Conservation (phyloP, 2,797 vertebrate species). For the Coregonus sp. region DNA sequence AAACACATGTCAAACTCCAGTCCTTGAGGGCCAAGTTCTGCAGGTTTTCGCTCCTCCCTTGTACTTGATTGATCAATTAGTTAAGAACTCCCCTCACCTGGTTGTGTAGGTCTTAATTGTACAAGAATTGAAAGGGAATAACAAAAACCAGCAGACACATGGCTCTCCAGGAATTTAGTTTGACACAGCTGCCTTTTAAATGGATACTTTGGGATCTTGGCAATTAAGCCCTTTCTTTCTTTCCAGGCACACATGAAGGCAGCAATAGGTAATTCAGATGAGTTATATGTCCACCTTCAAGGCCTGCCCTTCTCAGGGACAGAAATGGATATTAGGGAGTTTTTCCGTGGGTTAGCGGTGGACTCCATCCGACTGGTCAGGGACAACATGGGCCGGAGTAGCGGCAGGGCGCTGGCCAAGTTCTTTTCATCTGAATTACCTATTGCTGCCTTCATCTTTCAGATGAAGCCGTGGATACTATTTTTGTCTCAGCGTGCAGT, state of each 20-base stretch:
- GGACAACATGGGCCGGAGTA: conserved; percentile 89
- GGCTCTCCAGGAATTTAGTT: not conserved
- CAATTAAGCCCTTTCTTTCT: not conserved
- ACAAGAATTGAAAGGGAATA: not conserved
- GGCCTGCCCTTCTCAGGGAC: conserved; percentile 91
- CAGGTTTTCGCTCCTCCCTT: not conserved
- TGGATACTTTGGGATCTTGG: too few relatives aligned
- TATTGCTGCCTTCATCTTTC: too few relatives aligned
- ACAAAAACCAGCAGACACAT: not conserved
- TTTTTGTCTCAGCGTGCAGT: too few relatives aligned
- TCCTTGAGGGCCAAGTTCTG: not conserved
- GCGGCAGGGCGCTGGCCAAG: conserved; percentile 91
- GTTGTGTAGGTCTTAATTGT: not conserved
- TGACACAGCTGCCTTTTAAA: not conserved
- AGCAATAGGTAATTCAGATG: conserved; percentile 81
- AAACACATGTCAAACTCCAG: not conserved
- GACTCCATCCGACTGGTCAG: conserved; percentile 88
- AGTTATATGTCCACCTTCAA: conserved; percentile 90
- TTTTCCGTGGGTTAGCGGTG: conserved; percentile 91
- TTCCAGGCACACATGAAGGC: conserved; percentile 85
- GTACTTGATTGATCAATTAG: not conserved
- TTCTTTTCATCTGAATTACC: too few relatives aligned
- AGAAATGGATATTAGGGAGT: conserved; percentile 91
- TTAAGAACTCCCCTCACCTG: not conserved
- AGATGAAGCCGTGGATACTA: too few relatives aligned